Evolutionary conservation across 2,888 invertebrate genomes (phyloP), one percentile per base, ranked within the genome.

Genomic region (Sarcophaga carnaria): DNA sequence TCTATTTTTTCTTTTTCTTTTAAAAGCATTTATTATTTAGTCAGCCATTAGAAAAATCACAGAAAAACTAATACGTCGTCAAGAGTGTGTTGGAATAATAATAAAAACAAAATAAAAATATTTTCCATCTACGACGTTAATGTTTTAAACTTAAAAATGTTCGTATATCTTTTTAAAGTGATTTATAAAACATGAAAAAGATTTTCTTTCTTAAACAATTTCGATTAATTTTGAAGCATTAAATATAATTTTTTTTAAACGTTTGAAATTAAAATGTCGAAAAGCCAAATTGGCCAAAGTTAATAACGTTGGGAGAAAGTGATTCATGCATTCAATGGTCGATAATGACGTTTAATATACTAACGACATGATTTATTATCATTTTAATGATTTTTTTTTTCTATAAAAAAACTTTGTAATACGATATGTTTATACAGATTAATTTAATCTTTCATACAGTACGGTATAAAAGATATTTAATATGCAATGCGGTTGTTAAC

Each of bases 221-320:
- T 59, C 37, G 8, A 37, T 37, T 37, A 37, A 37, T 10, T 37
- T 37, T 37, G 8, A 37, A 37, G 37, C n/a, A 59, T 59, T 59
- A 59, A 17, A 59, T 17, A 59, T 59, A n/a, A 59, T 59, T 59
- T 17, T n/a, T 59, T 14, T 59, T 22, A 11, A 69, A 27, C 27
- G 17, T 12, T 10, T 1, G 3, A n/a, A 59, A 10, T 72, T 25
- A 27, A 63, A 59, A 59, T 17, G 37, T 37, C 37, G 37, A 37
- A 37, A 37, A 37, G 37, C 37, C 8, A 37, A 37, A 37, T 37
- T 37, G 37, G 37, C 37, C 37, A 37, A 37, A 82, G 8, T 62
- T 74, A 81, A 79, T 79, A 70, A 71, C 47, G n/a, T 59, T 70
- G 63, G 71, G 86, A 76, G 83, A 86, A 86, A 86, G 82, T 83